Base-by-base conservation (phyloP, 2,113 vertebrate genomes). In the Pongo pygmaeus region DNA sequence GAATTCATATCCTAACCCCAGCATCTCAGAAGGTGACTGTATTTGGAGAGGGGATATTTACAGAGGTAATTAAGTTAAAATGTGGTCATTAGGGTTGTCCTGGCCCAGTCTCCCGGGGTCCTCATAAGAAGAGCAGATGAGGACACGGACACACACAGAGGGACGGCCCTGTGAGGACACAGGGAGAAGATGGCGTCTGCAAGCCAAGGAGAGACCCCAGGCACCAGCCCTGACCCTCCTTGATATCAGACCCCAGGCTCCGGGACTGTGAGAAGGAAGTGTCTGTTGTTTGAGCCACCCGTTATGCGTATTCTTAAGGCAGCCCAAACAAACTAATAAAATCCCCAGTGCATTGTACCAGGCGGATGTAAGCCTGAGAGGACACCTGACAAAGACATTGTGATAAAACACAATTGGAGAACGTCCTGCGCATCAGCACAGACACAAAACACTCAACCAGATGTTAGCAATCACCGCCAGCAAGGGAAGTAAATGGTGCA, bases 281-380 rank as follows among this genome's bases (percentile, higher is more conserved):
- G 23, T 6, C 30, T 75, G 18, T 11, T 0, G 2, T 3, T 48
- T 4, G 5, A 57, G 40, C 38, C 9, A 1, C 48, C 23, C 18
- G 5, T 9, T 14, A 17, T 23, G 59, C 22, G 6, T 12, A 17
- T 6, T 16, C 23, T 35, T n/a, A 35, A 4, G 25, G 22, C 6
- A 13, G 40, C 46, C 77, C 8, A 1, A 64, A 32, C 43, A 67
- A 25, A 43, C 22, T 5, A 6, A 59, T 8, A 38, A 13, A 6
- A 35, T 3, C 25, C 18, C 23, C 23, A 25, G 12, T 0, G 43
- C 5, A 9, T 9, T 11, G 32, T 4, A 16, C 0, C 5, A n/a
- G 40, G 35, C 79, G 27, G 50, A 4, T 11, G 1, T 20, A 35
- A 30, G 13, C 32, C 25, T 0, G 5, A 18, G 1, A 8, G 16